Evolutionary conservation across 2,113 vertebrate genomes (phyloP).

Genomic region (Egretta garzetta): DNA sequence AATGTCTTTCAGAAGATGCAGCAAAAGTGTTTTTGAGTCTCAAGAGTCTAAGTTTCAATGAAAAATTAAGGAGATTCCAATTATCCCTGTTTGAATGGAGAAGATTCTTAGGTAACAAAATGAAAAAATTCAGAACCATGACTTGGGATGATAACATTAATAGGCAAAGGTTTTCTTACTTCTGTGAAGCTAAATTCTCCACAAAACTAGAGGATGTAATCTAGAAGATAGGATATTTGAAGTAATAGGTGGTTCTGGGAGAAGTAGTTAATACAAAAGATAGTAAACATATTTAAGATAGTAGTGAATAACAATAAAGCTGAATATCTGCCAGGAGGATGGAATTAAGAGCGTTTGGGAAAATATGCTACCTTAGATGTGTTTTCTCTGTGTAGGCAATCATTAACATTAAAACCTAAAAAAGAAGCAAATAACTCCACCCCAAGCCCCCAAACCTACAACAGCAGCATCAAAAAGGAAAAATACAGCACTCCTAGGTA

Average conservation of each 20-base stretch:
- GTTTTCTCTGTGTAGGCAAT: background rate
- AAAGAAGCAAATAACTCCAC: fast-evolving
- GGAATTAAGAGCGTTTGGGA: background rate
- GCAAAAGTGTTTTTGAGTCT: background rate
- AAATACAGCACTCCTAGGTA: background rate
- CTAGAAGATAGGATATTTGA: background rate
- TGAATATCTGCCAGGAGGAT: background rate
- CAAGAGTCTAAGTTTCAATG: background rate
- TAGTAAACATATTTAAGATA: background rate
- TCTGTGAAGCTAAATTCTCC: background rate
- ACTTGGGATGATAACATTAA: background rate
- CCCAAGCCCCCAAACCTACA: fast-evolving
- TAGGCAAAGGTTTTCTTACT: background rate
- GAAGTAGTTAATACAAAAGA: background rate
- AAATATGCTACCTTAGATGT: background rate
- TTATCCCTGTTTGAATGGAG: background rate
- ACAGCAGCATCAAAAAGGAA: background rate
- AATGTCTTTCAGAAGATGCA: background rate
- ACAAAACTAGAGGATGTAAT: background rate
- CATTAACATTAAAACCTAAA: background rate
- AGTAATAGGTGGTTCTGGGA: background rate
- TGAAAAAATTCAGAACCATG: background rate
- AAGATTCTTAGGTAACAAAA: background rate
- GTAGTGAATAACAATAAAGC: background rate
- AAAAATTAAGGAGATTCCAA: conserved; percentile 4